These are phyloP conservation scores for Drosophila anomalata DNA, from an alignment of 2,888 invertebrate genomes.

Conservation along the genomic window DNA sequence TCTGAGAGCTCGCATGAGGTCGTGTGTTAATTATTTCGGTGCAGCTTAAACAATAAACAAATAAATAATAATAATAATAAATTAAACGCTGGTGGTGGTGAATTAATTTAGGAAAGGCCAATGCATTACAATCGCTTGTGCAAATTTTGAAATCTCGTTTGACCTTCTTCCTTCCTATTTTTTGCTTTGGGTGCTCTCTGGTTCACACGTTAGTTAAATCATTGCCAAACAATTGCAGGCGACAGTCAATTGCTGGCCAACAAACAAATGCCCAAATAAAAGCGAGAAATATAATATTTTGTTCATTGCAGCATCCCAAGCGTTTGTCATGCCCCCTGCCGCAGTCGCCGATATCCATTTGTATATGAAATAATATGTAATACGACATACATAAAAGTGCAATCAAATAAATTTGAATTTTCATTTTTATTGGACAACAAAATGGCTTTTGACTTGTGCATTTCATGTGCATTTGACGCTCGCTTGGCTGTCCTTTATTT, in stretches of 20 bases:
- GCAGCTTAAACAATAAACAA: constrained; percentile 21
- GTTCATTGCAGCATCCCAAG: constrained; percentile 23
- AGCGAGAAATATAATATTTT: constrained; percentile 40
- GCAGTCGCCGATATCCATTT: constrained; percentile 18
- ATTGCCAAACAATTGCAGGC: constrained; percentile 47
- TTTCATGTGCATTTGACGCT: constrained; percentile 49
- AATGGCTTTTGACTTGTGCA: constrained; percentile 56
- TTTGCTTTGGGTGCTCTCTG: neutral
- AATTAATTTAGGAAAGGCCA: constrained; percentile 20
- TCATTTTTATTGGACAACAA: constrained; percentile 57
- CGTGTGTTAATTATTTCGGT: constrained; percentile 55
- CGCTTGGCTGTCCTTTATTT: constrained; percentile 32
- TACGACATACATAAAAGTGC: constrained; percentile 36
- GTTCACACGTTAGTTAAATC: constrained; percentile 47
- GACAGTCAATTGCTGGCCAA: constrained; percentile 50
- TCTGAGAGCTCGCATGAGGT: constrained; percentile 27
- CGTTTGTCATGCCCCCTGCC: constrained; percentile 5
- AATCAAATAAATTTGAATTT: constrained; percentile 53
- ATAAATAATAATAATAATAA: constrained; percentile 20
- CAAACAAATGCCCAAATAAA: constrained; percentile 41
- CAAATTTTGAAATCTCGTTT: constrained; percentile 36
- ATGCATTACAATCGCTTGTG: constrained; percentile 48
- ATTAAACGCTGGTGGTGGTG: constrained; percentile 51
- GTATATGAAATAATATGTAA: constrained; percentile 8
- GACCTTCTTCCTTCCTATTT: constrained; percentile 27